A percentile compares a stretch with the other conserved stretches of the same genome.
phyloP scores from a whole-genome alignment of 1,140 invertebrate genomes.

The Tetramorium alpestre region DNA sequence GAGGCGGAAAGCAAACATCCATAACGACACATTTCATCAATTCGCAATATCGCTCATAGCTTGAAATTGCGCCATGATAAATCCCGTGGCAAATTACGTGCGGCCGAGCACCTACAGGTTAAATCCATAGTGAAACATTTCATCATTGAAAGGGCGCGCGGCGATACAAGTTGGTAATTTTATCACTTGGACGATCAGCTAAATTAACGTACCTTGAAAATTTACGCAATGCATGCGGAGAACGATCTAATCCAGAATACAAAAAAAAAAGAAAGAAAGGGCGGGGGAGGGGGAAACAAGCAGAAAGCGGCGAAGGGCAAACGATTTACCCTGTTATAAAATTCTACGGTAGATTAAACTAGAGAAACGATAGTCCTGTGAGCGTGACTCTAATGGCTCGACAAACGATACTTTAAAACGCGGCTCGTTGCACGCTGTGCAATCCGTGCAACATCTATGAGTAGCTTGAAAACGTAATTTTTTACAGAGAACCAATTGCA shows the following conservation, averaged over 20 bases:
- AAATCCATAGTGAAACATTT: slow-evolving; percentile 52
- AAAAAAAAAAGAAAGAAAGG: not conserved
- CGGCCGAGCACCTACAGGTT: slow-evolving; percentile 56
- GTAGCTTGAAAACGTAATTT: slow-evolving; percentile 17
- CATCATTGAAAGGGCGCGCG: slow-evolving; percentile 33
- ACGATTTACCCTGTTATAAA: slow-evolving; percentile 63
- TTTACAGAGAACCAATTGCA: slow-evolving; percentile 32
- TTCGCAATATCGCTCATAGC: slow-evolving; percentile 60
- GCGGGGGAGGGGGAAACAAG: not conserved
- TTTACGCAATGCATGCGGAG: slow-evolving; percentile 24
- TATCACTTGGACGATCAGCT: slow-evolving; percentile 60
- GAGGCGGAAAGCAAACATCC: slow-evolving; percentile 61
- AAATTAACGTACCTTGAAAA: slow-evolving; percentile 56
- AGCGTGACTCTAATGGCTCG: slow-evolving; percentile 70
- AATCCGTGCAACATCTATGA: slow-evolving; percentile 53
- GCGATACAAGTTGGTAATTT: slow-evolving; percentile 50
- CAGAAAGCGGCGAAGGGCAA: not conserved
- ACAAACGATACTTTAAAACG: slow-evolving; percentile 68
- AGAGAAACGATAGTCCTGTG: slow-evolving; percentile 63
- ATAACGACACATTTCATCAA: slow-evolving; percentile 61
- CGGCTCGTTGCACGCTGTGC: slow-evolving; percentile 55
- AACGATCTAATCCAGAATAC: slow-evolving; percentile 15
- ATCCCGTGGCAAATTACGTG: slow-evolving; percentile 64
- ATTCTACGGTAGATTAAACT: slow-evolving; percentile 72
- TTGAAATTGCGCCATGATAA: slow-evolving; percentile 63